Evolutionary conservation across 2,888 invertebrate genomes (phyloP), one percentile per base, ranked within the genome.

Genomic region (Callimorpha dominula): DNA sequence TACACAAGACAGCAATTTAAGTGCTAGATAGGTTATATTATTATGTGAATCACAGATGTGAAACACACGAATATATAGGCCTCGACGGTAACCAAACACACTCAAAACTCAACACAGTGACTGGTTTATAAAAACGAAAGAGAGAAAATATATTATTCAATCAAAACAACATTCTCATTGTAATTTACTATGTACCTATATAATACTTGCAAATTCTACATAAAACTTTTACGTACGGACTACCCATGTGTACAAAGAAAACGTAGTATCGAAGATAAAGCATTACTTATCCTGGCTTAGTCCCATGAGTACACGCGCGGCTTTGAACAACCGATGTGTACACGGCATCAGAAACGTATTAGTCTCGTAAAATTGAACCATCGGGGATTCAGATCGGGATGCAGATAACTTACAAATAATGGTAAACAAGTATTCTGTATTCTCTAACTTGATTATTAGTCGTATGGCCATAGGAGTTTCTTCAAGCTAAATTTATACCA

Each of bases 241-340:
- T 60, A 14, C 6, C 31, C 12, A 5, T 31, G 1, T 31, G 2
- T 60, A 60, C 14, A 31, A 14, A 40, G 50, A 17, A 62, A 62
- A 71, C 63, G 52, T 69, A 71, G 68, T 73, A 74, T 71, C 78
- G 71, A 69, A 76, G 70, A 63, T 77, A 67, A 70, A 54, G 70
- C 82, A 78, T 79, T 78, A 83, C 52, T 81, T 77, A 76, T 43
- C 54, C 20, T 9, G 57, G 20, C 49, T 72, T 52, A 40, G 31
- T 46, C 72, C 78, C 81, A 12, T 12, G 60, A 60, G 70, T n/a
- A 43, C 8, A 9, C 49, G 57, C 64, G 65, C 72, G 66, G 64
- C 73, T 73, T 67, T 67, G 74, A 73, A 65, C 80, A 70, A 60
- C 70, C 65, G 74, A 78, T 68, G 71, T 73, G 62, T 70, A 71